Conservation (phyloP, 2,113 vertebrate genomes). For the Pyxicephalus adspersus region DNA sequence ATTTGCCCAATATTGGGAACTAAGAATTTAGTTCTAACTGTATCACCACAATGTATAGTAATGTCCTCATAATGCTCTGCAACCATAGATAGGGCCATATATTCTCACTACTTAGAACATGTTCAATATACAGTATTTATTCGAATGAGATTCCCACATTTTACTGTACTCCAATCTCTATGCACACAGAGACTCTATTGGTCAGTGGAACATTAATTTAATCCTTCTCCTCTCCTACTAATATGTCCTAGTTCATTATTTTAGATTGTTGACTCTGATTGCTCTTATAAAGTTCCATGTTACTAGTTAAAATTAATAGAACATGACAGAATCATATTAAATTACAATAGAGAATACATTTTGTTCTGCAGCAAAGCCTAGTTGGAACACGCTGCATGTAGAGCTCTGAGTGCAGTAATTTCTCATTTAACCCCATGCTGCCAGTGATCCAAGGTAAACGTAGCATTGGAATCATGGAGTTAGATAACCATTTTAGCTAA, state of each 20-base stretch:
- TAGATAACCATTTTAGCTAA: not conserved
- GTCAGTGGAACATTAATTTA: conserved; percentile 9
- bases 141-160: too few relatives aligned
- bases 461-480: not conserved
- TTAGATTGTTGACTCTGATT: conserved; percentile 35
- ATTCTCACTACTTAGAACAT: too few relatives aligned
- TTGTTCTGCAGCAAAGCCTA: conserved; percentile 13
- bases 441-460: not conserved
- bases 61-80: too few relatives aligned
- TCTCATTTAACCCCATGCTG: not conserved
- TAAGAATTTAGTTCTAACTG: too few relatives aligned
- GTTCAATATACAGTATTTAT: too few relatives aligned
- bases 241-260: conserved; percentile 45
- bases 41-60: too few relatives aligned
- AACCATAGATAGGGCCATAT: too few relatives aligned
- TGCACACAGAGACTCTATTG: not conserved
- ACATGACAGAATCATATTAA: conserved; percentile 52
- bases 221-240: not conserved
- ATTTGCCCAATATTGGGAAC: too few relatives aligned
- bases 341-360: conserved; percentile 27
- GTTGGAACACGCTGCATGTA: not conserved
- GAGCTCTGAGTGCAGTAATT: not conserved
- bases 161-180: not conserved
- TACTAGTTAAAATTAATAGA: conserved; percentile 51
- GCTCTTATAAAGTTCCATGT: conserved; percentile 50